Conservation (phyloP, 1,140 invertebrate genomes). For the Pinna nobilis region DNA sequence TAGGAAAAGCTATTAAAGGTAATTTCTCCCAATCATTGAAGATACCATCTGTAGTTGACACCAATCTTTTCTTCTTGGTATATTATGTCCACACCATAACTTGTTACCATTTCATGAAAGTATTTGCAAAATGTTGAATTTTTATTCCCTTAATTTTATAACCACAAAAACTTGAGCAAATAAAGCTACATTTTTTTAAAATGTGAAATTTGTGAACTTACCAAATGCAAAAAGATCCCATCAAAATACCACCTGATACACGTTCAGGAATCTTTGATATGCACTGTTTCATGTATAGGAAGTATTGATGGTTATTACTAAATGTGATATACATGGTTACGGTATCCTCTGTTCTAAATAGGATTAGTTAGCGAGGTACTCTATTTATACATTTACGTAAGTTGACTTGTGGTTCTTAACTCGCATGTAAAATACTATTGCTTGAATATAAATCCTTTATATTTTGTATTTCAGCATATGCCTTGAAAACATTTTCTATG, state of each 20-base stretch:
- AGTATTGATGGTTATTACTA: neutral
- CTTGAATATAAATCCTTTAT: conserved; percentile 1
- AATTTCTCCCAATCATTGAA: neutral
- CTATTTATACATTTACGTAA: neutral
- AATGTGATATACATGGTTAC: neutral
- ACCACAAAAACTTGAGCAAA: too few species aligned
- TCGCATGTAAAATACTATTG: neutral
- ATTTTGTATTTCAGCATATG: neutral
- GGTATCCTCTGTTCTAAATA: neutral
- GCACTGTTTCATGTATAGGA: too few species aligned
- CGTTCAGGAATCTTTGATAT: too few species aligned
- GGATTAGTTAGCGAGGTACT: neutral
- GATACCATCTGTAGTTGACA: neutral
- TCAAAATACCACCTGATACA: too few species aligned
- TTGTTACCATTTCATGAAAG: neutral
- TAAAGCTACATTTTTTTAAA: too few species aligned
- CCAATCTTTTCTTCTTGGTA: neutral
- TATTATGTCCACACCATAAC: neutral
- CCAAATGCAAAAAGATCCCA: too few species aligned
- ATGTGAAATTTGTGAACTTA: too few species aligned
- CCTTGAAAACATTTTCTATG: neutral
- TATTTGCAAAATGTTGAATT: neutral
- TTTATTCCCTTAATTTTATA: too few species aligned
- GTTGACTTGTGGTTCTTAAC: neutral
- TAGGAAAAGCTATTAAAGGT: conserved; percentile 19